Conservation (phyloP, 2,113 vertebrate species). For the Pachyramphus minor region DNA sequence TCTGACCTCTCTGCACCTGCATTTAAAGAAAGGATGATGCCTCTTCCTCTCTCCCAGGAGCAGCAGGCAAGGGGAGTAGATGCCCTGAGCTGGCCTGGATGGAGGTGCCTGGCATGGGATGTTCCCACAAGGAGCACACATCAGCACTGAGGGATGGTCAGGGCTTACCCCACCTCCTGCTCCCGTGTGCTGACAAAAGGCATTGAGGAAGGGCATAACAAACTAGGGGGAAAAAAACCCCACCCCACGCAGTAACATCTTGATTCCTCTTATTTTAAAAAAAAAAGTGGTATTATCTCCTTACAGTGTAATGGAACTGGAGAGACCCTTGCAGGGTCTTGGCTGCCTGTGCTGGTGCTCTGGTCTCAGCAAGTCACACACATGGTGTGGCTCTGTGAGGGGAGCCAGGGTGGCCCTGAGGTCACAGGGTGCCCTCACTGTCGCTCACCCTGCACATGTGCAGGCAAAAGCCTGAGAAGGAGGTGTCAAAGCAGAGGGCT, state of each 20-base stretch:
- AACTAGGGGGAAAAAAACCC: neutral
- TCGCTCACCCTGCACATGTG: neutral
- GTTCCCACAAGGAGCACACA: neutral
- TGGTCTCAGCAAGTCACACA: neutral
- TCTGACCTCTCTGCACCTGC: neutral
- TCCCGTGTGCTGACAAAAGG: neutral
- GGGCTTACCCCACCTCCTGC: neutral
- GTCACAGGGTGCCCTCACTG: neutral
- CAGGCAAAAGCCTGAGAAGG: neutral
- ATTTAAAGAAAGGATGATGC: neutral
- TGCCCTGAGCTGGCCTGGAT: neutral
- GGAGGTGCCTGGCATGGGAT: neutral
- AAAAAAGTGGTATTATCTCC: slow-evolving; percentile 44
- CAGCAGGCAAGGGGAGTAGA: neutral
- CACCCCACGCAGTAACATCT: neutral
- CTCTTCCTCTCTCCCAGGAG: neutral
- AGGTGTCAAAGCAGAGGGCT: neutral
- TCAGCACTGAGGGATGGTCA: neutral
- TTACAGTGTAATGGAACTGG: slow-evolving; percentile 61
- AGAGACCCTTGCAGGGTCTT: slow-evolving; percentile 28
- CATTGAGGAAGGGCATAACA: neutral
- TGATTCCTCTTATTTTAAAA: neutral
- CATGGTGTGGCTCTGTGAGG: neutral
- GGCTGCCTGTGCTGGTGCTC: neutral
- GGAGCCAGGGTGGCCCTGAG: neutral